These are phyloP conservation scores for Rhizomys pruinosus DNA, from an alignment of 2,113 vertebrate species.

Conservation along the genomic window DNA sequence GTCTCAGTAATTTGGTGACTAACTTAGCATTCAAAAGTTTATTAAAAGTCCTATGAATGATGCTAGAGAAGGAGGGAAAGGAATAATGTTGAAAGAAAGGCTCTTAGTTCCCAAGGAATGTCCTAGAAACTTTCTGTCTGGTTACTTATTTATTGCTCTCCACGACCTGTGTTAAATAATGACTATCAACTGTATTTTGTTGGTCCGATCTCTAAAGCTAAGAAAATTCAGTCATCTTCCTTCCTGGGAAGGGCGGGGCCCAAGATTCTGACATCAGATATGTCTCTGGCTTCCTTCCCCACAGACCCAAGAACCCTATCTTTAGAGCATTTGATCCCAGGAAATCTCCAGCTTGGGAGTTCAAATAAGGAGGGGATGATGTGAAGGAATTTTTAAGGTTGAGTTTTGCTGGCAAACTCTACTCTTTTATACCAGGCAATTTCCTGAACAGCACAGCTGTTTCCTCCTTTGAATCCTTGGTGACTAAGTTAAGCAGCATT, in stretches of 20 bases:
- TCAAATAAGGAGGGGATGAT: conserved; percentile 35
- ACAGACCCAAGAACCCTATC: background rate
- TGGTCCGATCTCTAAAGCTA: background rate
- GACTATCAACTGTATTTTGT: background rate
- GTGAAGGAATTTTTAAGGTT: conserved; percentile 25
- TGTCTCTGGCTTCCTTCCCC: background rate
- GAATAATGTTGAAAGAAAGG: background rate
- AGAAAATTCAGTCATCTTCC: background rate
- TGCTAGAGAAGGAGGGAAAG: background rate
- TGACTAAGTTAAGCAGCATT: conserved; percentile 66
- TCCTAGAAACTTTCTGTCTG: background rate
- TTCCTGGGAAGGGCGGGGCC: background rate
- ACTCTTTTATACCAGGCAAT: conserved; percentile 63
- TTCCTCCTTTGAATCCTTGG: conserved; percentile 60
- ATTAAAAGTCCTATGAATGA: background rate
- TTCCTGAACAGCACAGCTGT: conserved; percentile 66
- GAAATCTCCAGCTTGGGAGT: conserved; percentile 40
- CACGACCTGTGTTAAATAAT: background rate
- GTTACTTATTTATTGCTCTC: background rate
- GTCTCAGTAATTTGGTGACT: background rate
- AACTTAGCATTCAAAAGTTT: background rate
- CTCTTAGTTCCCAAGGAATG: background rate
- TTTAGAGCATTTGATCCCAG: conserved; percentile 32
- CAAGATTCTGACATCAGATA: background rate
- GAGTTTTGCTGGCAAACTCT: conserved; percentile 42